Evolutionary conservation across 2,888 invertebrate species (phyloP).

Genomic region (Resseliella maxima): DNA sequence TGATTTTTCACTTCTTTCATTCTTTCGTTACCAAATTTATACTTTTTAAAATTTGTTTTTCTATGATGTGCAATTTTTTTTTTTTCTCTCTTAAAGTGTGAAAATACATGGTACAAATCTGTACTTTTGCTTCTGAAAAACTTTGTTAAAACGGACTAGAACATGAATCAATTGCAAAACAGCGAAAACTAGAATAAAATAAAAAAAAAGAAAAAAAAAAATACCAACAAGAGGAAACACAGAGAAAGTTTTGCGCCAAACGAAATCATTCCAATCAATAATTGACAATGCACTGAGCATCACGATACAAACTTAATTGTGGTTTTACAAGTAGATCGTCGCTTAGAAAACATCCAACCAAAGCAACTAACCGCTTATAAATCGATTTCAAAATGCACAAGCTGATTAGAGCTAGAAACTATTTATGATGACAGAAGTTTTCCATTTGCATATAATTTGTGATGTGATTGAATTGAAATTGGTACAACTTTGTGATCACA

Average conservation of each 20-base stretch:
- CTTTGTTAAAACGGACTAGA: neutral
- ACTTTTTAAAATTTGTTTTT: neutral
- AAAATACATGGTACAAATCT: no score
- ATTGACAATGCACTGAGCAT: slow-evolving; percentile 1
- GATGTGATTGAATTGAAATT: neutral
- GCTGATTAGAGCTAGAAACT: slow-evolving; percentile 33
- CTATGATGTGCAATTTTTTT: neutral
- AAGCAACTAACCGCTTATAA: neutral
- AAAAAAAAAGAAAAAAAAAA: neutral
- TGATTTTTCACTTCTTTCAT: neutral
- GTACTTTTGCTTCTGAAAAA: no score
- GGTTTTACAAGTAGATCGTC: neutral
- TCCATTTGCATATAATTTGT: slow-evolving; percentile 2
- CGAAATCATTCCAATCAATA: neutral
- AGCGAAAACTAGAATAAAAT: neutral
- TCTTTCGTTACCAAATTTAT: neutral
- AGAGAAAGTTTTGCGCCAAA: neutral
- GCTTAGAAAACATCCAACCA: neutral
- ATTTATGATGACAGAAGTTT: neutral
- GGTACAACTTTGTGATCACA: neutral
- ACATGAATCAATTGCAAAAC: neutral
- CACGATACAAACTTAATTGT: neutral
- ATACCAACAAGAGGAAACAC: neutral
- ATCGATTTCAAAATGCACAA: neutral
- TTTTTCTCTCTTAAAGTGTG: no score